Evolutionary conservation across 2,113 vertebrate species (phyloP).

Genomic region (Sminthopsis crassicaudata): DNA sequence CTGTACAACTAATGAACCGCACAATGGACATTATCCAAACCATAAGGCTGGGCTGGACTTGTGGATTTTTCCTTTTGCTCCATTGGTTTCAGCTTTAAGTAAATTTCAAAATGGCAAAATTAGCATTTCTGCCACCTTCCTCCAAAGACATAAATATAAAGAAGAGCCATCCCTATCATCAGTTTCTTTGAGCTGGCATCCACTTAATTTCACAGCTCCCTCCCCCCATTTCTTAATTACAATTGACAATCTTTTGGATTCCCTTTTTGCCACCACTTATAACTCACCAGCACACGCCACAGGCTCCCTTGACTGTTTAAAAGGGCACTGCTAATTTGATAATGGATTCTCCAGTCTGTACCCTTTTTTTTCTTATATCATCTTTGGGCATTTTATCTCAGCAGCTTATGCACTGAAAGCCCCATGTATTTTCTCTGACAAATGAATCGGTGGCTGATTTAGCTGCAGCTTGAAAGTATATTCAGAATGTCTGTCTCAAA

Average conservation of each 20-base stretch:
- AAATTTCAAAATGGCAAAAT: conserved; percentile 71
- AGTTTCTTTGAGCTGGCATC: background rate
- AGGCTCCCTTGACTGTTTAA: conserved; percentile 55
- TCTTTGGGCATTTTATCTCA: conserved; percentile 57
- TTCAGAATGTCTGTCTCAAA: conserved; percentile 51
- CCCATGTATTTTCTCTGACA: conserved; percentile 37
- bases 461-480: conserved; percentile 16
- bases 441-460: conserved; percentile 39
- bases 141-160: conserved; percentile 55
- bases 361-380: background rate
- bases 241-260: conserved; percentile 15
- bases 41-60: conserved; percentile 37
- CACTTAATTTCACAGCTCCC: background rate
- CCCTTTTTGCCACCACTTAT: conserved; percentile 43
- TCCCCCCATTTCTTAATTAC: background rate
- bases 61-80: conserved; percentile 49
- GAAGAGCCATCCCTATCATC: background rate
- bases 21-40: conserved; percentile 45
- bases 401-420: conserved; percentile 17
- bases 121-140: conserved; percentile 62
- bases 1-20: conserved; percentile 50
- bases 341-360: conserved; percentile 5
- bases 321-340: conserved; percentile 67
- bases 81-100: conserved; percentile 67
- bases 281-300: conserved; percentile 46